Base-by-base conservation (phyloP, 1,140 invertebrate species). In the Nephila pilipes region DNA sequence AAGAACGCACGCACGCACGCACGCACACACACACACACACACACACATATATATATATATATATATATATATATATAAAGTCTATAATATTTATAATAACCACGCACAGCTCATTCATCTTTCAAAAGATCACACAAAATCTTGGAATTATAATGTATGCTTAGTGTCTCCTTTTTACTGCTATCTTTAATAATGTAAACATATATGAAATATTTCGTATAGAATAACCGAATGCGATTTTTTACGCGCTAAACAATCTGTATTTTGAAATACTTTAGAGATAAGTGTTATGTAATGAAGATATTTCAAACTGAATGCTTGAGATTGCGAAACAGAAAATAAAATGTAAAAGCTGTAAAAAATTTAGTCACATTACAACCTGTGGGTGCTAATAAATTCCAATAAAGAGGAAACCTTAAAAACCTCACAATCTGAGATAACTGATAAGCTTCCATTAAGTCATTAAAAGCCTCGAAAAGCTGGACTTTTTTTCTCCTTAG, bases 381-480 rank as follows among this genome's bases (percentile, higher is more conserved):
- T 25, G 22, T 22, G 14, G 80, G 80, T 25, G 12, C 20, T 25
- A 32, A 83, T 83, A 83, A 83, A 83, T 83, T 57, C 8, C 14
- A 18, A 25, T n/a, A 22, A 83, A 25, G n/a, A 63, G 58, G 57
- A 58, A 87, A 29, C 25, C 60, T 20, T n/a, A 54, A 58, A 87
- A 87, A 87, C 32, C 55, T 60, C 22, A 36, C 29, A 38, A 63
- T 60, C 85, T 63, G 85, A 83, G 54, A 38, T n/a, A 83, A 83
- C 85, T 60, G 85, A 87, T 87, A 87, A 87, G 10, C 22, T 63
- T 63, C 85, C 85, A 87, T 87, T 87, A 60, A 54, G 85, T 54
- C 80, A 83, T 54, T 83, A 83, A n/a, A 29, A 83, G 38, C 80
- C 25, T n/a, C 38, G 54, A 54, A n/a, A n/a, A 16, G 25, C 25